A percentile compares a stretch with the other conserved stretches of the same genome.
Evolutionary conservation across 2,797 vertebrate genomes (phyloP).

Genomic region (Centroberyx gerrardi): DNA sequence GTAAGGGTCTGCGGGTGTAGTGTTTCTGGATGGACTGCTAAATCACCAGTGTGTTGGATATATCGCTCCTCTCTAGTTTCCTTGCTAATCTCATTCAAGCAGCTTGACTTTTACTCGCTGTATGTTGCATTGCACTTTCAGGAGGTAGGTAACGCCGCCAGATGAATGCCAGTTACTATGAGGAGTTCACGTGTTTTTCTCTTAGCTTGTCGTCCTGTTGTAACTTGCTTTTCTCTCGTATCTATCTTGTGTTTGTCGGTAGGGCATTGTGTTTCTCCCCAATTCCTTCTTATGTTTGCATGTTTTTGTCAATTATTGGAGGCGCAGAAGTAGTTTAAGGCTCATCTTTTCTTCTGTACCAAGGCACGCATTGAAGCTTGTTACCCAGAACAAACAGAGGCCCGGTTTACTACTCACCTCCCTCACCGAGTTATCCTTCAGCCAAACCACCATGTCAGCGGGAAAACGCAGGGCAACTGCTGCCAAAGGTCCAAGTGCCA

Average conservation of each 20-base stretch:
- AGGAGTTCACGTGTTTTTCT: too few relatives aligned
- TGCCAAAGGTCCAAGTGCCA: constrained; percentile 17
- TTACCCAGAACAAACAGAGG: background rate
- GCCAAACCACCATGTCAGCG: constrained; percentile 54
- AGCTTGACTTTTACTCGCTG: background rate
- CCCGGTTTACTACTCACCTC: background rate
- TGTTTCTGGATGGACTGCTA: background rate
- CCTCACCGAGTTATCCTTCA: background rate
- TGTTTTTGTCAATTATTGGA: background rate
- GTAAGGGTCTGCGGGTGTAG: constrained; percentile 7
- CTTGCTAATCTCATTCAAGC: fast-evolving
- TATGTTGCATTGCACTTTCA: constrained; percentile 37
- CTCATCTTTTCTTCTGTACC: background rate
- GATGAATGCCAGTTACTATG: background rate
- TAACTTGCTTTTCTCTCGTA: fast-evolving
- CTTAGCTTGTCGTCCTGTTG: background rate
- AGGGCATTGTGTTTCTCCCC: too few relatives aligned
- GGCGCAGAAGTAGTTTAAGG: constrained; percentile 15
- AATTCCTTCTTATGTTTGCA: background rate
- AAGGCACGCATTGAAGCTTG: background rate
- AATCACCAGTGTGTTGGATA: background rate
- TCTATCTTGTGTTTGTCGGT: background rate
- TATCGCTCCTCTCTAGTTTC: background rate
- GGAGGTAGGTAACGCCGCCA: constrained; percentile 29
- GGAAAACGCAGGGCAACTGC: constrained; percentile 70